These are phyloP conservation scores for Allophyes oxyacanthae DNA, from an alignment of 2,888 invertebrate species.

Conservation along the genomic window DNA sequence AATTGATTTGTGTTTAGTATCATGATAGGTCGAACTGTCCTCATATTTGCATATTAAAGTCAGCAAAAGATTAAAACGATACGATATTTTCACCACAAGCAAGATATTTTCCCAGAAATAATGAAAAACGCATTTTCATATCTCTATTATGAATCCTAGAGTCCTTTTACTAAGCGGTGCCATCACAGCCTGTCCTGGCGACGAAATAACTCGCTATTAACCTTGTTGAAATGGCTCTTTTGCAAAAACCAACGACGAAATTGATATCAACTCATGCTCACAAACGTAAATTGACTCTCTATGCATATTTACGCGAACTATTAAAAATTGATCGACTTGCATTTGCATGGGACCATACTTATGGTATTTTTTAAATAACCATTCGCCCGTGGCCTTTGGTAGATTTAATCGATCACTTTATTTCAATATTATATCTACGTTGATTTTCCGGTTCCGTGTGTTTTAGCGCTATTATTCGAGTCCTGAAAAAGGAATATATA, in stretches of 20 bases:
- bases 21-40: too few relatives aligned
- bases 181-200: slow-evolving; percentile 44
- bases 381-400: slow-evolving; percentile 27
- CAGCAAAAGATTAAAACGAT: slow-evolving; percentile 18
- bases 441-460: slow-evolving; percentile 3
- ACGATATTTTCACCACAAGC: slow-evolving; percentile 30
- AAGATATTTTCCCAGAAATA: slow-evolving; percentile 36
- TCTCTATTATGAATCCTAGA: slow-evolving; percentile 51
- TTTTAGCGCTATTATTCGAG: slow-evolving; percentile 19
- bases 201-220: slow-evolving; percentile 65
- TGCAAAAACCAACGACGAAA: slow-evolving; percentile 72
- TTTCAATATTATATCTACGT: slow-evolving; percentile 13
- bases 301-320: slow-evolving; percentile 74
- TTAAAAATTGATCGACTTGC: slow-evolving; percentile 71
- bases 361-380: slow-evolving; percentile 57
- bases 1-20: too few relatives aligned
- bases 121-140: slow-evolving; percentile 53
- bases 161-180: slow-evolving; percentile 51
- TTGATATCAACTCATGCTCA: slow-evolving; percentile 75
- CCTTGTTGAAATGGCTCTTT: slow-evolving; percentile 68
- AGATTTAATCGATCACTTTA: slow-evolving; percentile 33
- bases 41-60: background rate
- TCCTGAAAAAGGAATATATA: slow-evolving; percentile 12
- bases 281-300: slow-evolving; percentile 72
- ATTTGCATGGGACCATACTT: slow-evolving; percentile 70